A percentile compares a stretch with the other conserved stretches of the same genome.
Evolutionary conservation across 1,140 invertebrate species (phyloP).

Genomic region (Caenorhabditis brenneri): DNA sequence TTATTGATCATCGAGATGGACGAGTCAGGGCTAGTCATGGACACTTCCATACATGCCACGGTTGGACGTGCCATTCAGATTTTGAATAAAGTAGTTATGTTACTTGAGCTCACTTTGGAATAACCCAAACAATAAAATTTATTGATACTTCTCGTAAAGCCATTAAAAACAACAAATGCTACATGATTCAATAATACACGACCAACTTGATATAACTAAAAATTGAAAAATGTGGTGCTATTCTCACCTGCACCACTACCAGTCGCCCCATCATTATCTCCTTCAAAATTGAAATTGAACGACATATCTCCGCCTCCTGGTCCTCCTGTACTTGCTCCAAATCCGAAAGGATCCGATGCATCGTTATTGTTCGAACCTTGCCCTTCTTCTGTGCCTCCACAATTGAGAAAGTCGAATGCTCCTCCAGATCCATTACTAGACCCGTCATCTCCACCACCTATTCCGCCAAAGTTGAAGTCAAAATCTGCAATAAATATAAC

Average conservation of each 20-base stretch:
- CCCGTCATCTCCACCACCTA: not conserved
- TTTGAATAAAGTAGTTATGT: not conserved
- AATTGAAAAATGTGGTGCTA: conserved; percentile 17
- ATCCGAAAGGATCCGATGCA: not conserved
- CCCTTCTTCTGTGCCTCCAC: not conserved
- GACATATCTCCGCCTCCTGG: conserved; percentile 1
- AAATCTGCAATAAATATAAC: not conserved
- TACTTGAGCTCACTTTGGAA: not conserved
- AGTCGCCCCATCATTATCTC: not conserved
- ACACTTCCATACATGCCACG: not conserved
- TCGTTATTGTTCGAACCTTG: not conserved
- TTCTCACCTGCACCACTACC: not conserved
- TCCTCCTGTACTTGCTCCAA: not conserved
- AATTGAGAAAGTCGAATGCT: not conserved
- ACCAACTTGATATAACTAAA: not conserved
- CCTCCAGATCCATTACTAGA: not conserved
- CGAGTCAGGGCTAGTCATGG: not conserved
- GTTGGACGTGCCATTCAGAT: not conserved
- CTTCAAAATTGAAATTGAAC: not conserved
- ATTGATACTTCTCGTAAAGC: too few species aligned
- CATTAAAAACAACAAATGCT: not conserved
- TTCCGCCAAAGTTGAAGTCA: not conserved
- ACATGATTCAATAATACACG: conserved; percentile 14
- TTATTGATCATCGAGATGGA: not conserved
- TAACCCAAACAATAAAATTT: too few species aligned